Percentiles rank a stretch among this genome's conserved stretches.
phyloP scores from a whole-genome alignment of 2,113 vertebrate genomes.

The Myotis lucifugus region DNA sequence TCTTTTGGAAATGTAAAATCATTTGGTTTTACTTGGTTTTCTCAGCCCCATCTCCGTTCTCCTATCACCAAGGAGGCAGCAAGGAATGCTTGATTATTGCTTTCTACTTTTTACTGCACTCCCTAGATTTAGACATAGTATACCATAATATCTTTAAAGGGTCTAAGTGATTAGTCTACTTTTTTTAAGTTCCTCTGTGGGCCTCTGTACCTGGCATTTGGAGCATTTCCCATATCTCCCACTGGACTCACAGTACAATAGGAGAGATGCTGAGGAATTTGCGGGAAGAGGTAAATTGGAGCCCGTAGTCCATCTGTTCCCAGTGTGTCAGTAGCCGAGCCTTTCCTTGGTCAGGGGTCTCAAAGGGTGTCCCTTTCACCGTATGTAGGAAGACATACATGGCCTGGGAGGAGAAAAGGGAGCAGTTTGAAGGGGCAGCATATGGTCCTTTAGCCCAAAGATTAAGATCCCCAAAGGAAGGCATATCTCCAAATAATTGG shows the following conservation, averaged over 20 bases:
- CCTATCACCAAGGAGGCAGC: conserved; percentile 6
- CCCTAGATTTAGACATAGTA: conserved; percentile 1
- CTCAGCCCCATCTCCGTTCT: conserved; percentile 31
- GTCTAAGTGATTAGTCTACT: not conserved
- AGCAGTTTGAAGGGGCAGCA: not conserved
- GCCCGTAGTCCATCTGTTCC: conserved; percentile 96
- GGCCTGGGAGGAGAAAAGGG: conserved; percentile 80
- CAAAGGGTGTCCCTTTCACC: conserved; percentile 96
- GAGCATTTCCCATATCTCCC: not conserved
- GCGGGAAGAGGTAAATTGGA: conserved; percentile 94
- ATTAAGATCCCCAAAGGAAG: conserved; percentile 47
- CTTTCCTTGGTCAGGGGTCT: conserved; percentile 95
- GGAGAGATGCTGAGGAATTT: conserved; percentile 97
- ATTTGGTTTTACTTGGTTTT: conserved; percentile 53
- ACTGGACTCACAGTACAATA: conserved; percentile 91
- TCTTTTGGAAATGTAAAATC: conserved; percentile 63
- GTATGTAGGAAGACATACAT: conserved; percentile 96
- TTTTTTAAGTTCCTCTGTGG: conserved; percentile 14
- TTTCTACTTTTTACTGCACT: conserved; percentile 39
- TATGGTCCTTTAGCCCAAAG: conserved; percentile 10
- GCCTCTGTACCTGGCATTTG: not conserved
- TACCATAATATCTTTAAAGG: not conserved
- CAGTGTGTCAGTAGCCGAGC: conserved; percentile 94
- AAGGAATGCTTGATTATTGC: not conserved
- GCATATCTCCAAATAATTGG: conserved; percentile 12